Percentiles rank a stretch among this genome's conserved stretches.
These are phyloP conservation scores for Canis aureus DNA, from an alignment of 2,113 vertebrate species.

Conservation along the genomic window DNA sequence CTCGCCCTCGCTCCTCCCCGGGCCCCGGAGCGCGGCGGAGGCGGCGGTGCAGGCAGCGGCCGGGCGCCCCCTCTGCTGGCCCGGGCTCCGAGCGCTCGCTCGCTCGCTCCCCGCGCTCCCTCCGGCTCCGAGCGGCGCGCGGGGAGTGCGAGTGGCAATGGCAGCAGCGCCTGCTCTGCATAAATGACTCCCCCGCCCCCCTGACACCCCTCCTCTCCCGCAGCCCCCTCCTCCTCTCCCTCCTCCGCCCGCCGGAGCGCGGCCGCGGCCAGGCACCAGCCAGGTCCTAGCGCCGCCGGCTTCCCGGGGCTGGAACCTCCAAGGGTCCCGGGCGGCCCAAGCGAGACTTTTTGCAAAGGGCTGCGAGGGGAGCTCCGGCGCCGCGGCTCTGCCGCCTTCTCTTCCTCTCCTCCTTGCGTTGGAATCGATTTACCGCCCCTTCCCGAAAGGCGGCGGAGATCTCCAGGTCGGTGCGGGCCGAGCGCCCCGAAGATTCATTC, in stretches of 20 bases:
- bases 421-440: not conserved
- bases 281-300: constrained; percentile 79
- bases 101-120: not conserved
- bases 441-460: not conserved
- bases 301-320: not conserved
- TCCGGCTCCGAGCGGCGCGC: constrained; percentile 63
- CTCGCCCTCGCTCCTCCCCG: constrained; percentile 61
- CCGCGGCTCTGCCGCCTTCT: not conserved
- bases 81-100: constrained; percentile 67
- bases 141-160: constrained; percentile 82
- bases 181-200: constrained; percentile 79
- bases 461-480: not conserved
- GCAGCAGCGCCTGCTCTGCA: constrained; percentile 80
- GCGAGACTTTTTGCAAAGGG: not conserved
- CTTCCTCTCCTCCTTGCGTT: not conserved
- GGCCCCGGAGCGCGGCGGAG: constrained; percentile 53
- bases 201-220: constrained; percentile 74
- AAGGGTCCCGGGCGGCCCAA: not conserved
- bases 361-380: not conserved
- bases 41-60: constrained; percentile 74
- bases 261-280: constrained; percentile 62
- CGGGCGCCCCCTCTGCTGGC: constrained; percentile 77
- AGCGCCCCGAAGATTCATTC: constrained; percentile 62
- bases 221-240: constrained; percentile 52
- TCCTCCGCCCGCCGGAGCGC: constrained; percentile 68